A percentile compares a stretch with the other conserved stretches of the same genome.
These are phyloP conservation scores for Scaptomyza reducta DNA, from an alignment of 2,888 invertebrate species.

Conservation along the genomic window DNA sequence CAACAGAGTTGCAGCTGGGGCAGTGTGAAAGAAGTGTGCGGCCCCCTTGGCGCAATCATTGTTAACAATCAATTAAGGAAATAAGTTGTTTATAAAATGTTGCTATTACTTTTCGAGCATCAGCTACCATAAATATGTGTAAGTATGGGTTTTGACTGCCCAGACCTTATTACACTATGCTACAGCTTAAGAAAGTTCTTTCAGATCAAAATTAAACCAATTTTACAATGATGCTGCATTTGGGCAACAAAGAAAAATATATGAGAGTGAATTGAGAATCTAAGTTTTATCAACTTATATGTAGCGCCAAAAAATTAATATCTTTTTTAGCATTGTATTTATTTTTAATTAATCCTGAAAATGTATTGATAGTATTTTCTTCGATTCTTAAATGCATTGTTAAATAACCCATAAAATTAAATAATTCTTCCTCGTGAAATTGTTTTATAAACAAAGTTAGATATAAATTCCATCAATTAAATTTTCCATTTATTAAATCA, in stretches of 20 bases:
- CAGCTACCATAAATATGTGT: slow-evolving; percentile 69
- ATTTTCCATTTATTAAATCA: background rate
- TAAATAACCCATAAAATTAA: no score
- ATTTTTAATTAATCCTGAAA: no score
- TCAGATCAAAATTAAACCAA: background rate
- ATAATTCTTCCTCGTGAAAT: no score
- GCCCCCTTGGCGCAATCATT: slow-evolving; percentile 78
- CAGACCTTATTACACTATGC: slow-evolving; percentile 48
- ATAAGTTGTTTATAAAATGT: slow-evolving; percentile 82
- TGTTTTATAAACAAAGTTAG: no score
- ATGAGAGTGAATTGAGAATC: no score
- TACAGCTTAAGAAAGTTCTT: slow-evolving; percentile 32
- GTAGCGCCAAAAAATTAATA: no score
- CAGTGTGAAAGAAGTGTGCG: slow-evolving; percentile 72
- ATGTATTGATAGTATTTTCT: no score
- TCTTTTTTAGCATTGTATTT: no score
- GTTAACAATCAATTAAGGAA: slow-evolving; percentile 83
- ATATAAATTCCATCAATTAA: background rate
- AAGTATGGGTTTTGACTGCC: slow-evolving; percentile 54
- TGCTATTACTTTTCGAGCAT: slow-evolving; percentile 72
- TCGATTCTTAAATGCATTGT: no score
- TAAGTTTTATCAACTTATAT: background rate
- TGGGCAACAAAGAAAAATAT: background rate
- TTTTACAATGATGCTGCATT: slow-evolving; percentile 6
- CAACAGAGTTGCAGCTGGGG: slow-evolving; percentile 29